Conservation (phyloP, 1,140 invertebrate species). For the Elymnias hypermnestra region DNA sequence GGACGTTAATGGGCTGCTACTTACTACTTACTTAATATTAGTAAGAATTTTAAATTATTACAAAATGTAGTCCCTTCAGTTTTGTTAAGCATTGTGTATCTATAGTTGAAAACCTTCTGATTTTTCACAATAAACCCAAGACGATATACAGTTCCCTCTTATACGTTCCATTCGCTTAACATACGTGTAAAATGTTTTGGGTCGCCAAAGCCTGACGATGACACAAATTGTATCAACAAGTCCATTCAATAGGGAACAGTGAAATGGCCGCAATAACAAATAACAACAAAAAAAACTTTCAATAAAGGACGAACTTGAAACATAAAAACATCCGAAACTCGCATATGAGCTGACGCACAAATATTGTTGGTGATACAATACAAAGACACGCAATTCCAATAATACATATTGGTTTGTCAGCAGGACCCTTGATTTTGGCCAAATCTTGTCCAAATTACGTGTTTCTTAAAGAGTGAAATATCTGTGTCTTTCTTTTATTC, state of each 20-base stretch:
- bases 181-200: slow-evolving; percentile 17
- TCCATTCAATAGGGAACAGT: slow-evolving; percentile 12
- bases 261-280: slow-evolving; percentile 22
- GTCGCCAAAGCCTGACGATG: slow-evolving; percentile 19
- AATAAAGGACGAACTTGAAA: slow-evolving; percentile 33
- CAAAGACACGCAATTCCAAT: slow-evolving; percentile 30
- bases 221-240: slow-evolving; percentile 25
- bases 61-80: too few relatives aligned
- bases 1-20: too few relatives aligned
- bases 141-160: too few relatives aligned
- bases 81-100: too few relatives aligned
- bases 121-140: too few relatives aligned
- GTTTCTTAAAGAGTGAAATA: not conserved
- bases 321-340: slow-evolving; percentile 36
- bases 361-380: slow-evolving; percentile 38
- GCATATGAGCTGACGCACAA: slow-evolving; percentile 28
- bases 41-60: too few relatives aligned
- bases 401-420: slow-evolving; percentile 31
- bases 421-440: slow-evolving; percentile 21
- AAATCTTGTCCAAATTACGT: not conserved
- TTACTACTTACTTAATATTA: too few relatives aligned
- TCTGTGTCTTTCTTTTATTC: too few relatives aligned
- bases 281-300: slow-evolving; percentile 32
- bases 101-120: too few relatives aligned
- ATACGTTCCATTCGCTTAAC: not conserved